These are phyloP conservation scores for Matsumurasca onukii DNA, from an alignment of 1,140 invertebrate species.

Conservation along the genomic window DNA sequence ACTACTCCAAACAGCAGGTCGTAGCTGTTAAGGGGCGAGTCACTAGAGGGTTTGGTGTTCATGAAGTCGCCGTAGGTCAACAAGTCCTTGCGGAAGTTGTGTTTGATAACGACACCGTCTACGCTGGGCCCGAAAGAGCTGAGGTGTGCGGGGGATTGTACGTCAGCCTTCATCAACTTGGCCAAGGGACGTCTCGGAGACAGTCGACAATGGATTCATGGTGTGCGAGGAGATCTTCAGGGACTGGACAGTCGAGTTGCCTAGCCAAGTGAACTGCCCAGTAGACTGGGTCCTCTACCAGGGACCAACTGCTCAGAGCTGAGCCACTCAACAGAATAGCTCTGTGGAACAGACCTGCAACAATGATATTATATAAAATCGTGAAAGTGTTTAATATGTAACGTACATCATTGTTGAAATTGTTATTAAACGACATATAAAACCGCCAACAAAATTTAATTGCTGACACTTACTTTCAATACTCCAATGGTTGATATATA, in stretches of 20 bases:
- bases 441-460: too few relatives aligned
- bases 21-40: conserved; percentile 54
- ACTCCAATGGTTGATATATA: too few relatives aligned
- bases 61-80: conserved; percentile 57
- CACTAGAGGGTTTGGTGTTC: conserved; percentile 42
- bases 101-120: conserved; percentile 80
- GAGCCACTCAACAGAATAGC: conserved; percentile 90
- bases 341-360: conserved; percentile 80
- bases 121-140: conserved; percentile 81
- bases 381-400: too few relatives aligned
- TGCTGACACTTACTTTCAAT: too few relatives aligned
- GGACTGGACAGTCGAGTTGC: conserved; percentile 80
- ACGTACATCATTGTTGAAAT: too few relatives aligned
- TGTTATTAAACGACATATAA: too few relatives aligned
- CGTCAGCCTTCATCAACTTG: conserved; percentile 73
- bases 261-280: conserved; percentile 80
- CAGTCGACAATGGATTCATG: conserved; percentile 79
- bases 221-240: conserved; percentile 71
- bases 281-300: conserved; percentile 82
- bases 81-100: conserved; percentile 70
- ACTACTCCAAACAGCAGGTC: conserved; percentile 80
- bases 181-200: conserved; percentile 71
- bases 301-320: conserved; percentile 87
- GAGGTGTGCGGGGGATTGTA: conserved; percentile 78
- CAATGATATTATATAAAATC: too few relatives aligned